Base-by-base conservation (phyloP, 2,888 invertebrate genomes). In the Ditula angustiorana region DNA sequence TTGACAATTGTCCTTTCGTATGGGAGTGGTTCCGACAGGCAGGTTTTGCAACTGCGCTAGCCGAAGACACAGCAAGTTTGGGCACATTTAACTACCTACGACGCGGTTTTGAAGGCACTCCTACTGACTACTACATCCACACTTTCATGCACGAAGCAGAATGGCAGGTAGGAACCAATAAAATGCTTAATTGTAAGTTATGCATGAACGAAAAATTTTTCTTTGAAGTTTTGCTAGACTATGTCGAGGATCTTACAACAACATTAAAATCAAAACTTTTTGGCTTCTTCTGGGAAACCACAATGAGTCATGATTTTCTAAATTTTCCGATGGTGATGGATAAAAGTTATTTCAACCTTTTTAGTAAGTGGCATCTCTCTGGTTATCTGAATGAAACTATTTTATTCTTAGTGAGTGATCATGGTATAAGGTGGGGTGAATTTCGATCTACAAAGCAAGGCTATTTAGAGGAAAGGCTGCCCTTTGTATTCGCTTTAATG, bases 351-450 rank as follows among this genome's bases (percentile, higher is more conserved):
- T 74, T 86, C 56, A 74, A 90, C 1, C 91, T 96, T 71, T 82
- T 97, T 35, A 78, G 82, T 46, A 78, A 89, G 55, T 74, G 95
- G 67, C 79, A 94, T 35, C 67, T 79, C 0, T 78, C 85, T 0
- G 90, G 92, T 0, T 83, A 93, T 46, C 83, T 96, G 23, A 93
- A 96, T 56, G 90, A 94, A 21, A 96, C 96, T 0, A 93, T 95
- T n/a, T 66, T 96, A 19, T 85, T 97, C 35, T 82, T 97, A 8
- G 93, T 97, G 90, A 97, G 98, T 80, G 98, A 98, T 80, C 98
- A 98, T 77, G 98, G 98, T 0, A 95, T 97, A 69, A 92, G 98
- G 66, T 98, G 96, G 95, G 98, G 98, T 0, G 90, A 91, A 1
- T 96, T 97, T 70, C 93, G 97, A 2, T 88, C 93, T 61, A 97